Evolutionary conservation across 1,140 invertebrate species (phyloP).

Genomic region (Bombus balteatus): DNA sequence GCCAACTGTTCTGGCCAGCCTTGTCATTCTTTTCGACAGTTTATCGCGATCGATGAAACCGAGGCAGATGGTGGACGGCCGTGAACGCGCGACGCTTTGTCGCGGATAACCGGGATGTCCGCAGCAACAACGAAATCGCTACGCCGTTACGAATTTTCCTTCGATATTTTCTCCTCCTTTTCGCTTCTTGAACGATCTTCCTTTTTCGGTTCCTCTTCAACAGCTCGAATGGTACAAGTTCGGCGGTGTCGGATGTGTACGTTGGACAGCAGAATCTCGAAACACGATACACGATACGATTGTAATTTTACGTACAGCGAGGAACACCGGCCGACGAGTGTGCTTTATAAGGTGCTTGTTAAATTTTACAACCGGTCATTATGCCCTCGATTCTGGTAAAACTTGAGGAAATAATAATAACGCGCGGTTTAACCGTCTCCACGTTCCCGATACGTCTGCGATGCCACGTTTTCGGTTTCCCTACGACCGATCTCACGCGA

Average conservation of each 20-base stretch:
- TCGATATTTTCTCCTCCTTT: not conserved
- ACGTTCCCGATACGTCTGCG: not conserved
- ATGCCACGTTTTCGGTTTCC: not conserved
- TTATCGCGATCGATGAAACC: constrained; percentile 18
- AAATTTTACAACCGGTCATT: constrained; percentile 57
- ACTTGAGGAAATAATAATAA: constrained; percentile 48
- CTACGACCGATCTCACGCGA: not conserved
- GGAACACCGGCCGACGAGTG: constrained; percentile 9
- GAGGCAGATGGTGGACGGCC: no score
- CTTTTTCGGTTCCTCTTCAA: not conserved
- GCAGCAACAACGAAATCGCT: rapidly evolving
- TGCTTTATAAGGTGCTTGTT: constrained; percentile 56
- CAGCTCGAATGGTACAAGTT: not conserved
- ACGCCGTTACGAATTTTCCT: not conserved
- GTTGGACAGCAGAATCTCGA: not conserved
- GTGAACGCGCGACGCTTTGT: no score
- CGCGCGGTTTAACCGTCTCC: not conserved
- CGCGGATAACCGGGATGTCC: not conserved
- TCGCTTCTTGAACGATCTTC: not conserved
- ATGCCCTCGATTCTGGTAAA: constrained; percentile 38
- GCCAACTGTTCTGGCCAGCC: not conserved
- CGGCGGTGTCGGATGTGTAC: no score
- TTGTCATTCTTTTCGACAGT: not conserved
- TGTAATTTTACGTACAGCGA: constrained; percentile 20
- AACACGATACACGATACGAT: constrained; percentile 24